A percentile compares a stretch with the other conserved stretches of the same genome.
Evolutionary conservation across 2,888 invertebrate species (phyloP).

Genomic region (Polymixis lichenea): DNA sequence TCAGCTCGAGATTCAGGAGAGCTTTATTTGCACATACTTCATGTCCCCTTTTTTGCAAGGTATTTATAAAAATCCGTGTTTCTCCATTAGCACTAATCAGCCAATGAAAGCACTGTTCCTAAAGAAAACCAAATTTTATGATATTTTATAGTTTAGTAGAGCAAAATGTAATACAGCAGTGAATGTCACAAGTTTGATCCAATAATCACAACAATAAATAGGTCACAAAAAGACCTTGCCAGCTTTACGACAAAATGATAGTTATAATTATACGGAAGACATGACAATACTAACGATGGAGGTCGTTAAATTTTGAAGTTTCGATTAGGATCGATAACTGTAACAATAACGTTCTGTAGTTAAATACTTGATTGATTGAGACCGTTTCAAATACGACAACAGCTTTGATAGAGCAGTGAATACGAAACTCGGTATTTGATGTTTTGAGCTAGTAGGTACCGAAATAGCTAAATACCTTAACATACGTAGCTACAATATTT

Average conservation of each 20-base stretch:
- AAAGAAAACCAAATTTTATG: too few relatives aligned
- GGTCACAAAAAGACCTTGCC: background rate
- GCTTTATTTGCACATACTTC: too few relatives aligned
- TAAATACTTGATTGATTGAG: constrained; percentile 8
- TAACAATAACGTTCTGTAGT: background rate
- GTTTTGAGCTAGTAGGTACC: background rate
- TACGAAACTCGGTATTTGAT: background rate
- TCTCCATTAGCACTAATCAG: too few relatives aligned
- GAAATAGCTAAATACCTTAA: too few relatives aligned
- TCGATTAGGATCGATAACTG: constrained; percentile 22
- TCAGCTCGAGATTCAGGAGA: too few relatives aligned
- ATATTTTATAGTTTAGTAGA: too few relatives aligned
- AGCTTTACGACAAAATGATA: background rate
- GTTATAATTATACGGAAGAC: constrained; percentile 1
- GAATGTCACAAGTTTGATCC: background rate
- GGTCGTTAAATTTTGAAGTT: constrained; percentile 24
- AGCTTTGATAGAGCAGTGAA: background rate
- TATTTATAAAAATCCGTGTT: too few relatives aligned
- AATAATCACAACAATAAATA: background rate
- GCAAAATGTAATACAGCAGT: background rate
- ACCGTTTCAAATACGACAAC: constrained; percentile 2
- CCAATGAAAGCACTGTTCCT: too few relatives aligned
- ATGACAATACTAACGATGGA: constrained; percentile 1
- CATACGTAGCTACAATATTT: background rate
- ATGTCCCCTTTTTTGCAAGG: too few relatives aligned